Conservation (phyloP, 1,140 invertebrate species). For the Hylaeus anthracinus region DNA sequence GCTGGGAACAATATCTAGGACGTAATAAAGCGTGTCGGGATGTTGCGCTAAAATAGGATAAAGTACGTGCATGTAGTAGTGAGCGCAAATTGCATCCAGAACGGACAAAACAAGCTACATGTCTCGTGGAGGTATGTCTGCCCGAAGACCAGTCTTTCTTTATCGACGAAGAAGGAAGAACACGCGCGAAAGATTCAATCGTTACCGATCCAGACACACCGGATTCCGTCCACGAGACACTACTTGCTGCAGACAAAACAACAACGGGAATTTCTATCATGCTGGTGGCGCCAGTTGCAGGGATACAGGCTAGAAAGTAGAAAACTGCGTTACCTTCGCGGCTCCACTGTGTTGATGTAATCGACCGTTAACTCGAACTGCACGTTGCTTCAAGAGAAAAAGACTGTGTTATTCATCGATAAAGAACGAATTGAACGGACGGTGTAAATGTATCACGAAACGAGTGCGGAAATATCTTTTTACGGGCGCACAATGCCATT, state of each 20-base stretch:
- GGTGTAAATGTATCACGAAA: background rate
- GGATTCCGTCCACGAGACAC: background rate
- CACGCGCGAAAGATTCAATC: background rate
- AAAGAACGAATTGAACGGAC: background rate
- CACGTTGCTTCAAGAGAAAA: slow-evolving; percentile 76
- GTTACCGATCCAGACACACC: background rate
- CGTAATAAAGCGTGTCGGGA: background rate
- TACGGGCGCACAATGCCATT: background rate
- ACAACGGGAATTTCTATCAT: slow-evolving; percentile 36
- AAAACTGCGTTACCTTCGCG: slow-evolving; percentile 77
- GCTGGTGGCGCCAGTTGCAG: slow-evolving; percentile 63
- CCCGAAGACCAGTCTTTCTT: background rate
- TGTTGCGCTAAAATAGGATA: background rate
- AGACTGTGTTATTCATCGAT: slow-evolving; percentile 59
- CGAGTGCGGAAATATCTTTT: background rate
- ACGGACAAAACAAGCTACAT: no score
- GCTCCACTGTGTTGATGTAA: slow-evolving; percentile 70
- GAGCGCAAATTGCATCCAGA: background rate
- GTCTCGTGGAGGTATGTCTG: no score
- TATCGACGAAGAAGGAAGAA: background rate
- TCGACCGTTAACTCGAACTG: slow-evolving; percentile 75
- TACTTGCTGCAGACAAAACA: background rate
- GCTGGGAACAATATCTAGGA: background rate
- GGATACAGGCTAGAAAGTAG: slow-evolving; percentile 35
- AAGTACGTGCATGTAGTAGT: background rate